phyloP scores from a whole-genome alignment of 2,888 invertebrate species.

The Agonopterix subpropinquella region DNA sequence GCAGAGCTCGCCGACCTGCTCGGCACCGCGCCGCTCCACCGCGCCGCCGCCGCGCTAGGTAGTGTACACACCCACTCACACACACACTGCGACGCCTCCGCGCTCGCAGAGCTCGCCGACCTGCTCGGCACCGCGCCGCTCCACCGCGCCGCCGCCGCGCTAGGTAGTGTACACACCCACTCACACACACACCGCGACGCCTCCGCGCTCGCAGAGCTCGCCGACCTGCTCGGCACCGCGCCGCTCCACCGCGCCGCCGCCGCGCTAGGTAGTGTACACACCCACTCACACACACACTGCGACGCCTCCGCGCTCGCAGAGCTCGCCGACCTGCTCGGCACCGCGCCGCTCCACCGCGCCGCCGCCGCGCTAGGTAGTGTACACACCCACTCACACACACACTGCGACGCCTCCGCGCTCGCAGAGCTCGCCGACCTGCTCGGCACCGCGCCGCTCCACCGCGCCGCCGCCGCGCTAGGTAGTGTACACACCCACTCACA shows the following conservation, averaged over 20 bases:
- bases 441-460: constrained; percentile 81
- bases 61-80: too few species aligned
- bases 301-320: constrained; percentile 84
- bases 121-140: constrained; percentile 85
- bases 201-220: constrained; percentile 88
- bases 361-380: constrained; percentile 78
- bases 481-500: too few species aligned
- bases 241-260: constrained; percentile 80
- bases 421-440: constrained; percentile 89
- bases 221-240: constrained; percentile 84
- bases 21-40: constrained; percentile 81
- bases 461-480: constrained; percentile 80
- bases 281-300: too few species aligned
- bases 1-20: constrained; percentile 89
- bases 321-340: constrained; percentile 87
- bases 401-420: constrained; percentile 79
- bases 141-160: constrained; percentile 78
- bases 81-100: constrained; percentile 77
- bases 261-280: constrained; percentile 75
- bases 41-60: constrained; percentile 80
- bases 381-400: too few species aligned
- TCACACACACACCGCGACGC: too few species aligned
- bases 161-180: too few species aligned
- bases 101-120: constrained; percentile 87
- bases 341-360: constrained; percentile 78